phyloP scores from a whole-genome alignment of 2,888 invertebrate species.

The Bellardia bayeri region DNA sequence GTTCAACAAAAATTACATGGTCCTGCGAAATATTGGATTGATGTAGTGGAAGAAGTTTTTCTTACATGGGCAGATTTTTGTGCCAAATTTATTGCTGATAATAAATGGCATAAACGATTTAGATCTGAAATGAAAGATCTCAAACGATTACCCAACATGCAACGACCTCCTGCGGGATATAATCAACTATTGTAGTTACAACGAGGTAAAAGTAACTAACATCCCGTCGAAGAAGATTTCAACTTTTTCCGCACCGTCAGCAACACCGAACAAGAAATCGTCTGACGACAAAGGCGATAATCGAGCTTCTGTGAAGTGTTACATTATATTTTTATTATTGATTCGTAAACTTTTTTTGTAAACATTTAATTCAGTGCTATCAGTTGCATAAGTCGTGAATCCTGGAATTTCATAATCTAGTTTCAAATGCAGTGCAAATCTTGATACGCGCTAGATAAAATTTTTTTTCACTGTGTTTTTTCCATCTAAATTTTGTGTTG shows the following conservation, averaged over 20 bases:
- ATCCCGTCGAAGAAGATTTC: slow-evolving; percentile 36
- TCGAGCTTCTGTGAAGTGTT: background rate
- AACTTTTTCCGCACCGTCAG: no score
- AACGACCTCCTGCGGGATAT: slow-evolving; percentile 55
- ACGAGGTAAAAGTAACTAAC: slow-evolving; percentile 57
- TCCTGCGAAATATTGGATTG: no score
- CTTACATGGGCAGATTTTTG: slow-evolving; percentile 18
- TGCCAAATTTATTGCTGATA: slow-evolving; percentile 47
- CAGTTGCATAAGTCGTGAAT: no score
- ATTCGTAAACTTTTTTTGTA: no score
- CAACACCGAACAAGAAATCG: background rate
- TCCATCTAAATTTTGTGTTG: no score
- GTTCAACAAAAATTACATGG: no score
- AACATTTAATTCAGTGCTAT: no score
- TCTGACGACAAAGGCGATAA: background rate
- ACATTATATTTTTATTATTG: no score
- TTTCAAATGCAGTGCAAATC: no score
- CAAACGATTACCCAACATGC: slow-evolving; percentile 47
- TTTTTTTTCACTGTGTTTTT: no score
- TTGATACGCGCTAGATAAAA: no score
- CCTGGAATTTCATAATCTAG: no score
- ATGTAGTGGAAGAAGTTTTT: slow-evolving; percentile 45
- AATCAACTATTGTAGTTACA: slow-evolving; percentile 37
- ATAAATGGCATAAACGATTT: slow-evolving; percentile 69
- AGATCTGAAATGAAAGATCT: slow-evolving; percentile 55